Base-by-base conservation (phyloP, 2,888 invertebrate species). In the Gnatocerus cornutus region DNA sequence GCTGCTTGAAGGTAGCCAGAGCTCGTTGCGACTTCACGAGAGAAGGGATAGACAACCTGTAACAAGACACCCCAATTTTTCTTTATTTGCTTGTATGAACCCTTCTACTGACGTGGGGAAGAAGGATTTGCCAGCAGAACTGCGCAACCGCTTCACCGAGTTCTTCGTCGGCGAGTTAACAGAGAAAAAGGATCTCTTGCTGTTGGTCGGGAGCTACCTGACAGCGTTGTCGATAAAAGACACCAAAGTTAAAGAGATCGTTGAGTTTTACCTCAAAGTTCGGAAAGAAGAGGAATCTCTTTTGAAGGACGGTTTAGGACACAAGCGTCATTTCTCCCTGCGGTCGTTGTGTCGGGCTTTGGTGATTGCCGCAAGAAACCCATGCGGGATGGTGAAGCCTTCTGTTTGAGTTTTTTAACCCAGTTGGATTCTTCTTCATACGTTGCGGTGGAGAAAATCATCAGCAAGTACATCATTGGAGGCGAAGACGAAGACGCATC, bases 31-130 rank as follows among this genome's bases (percentile, higher is more conserved):
- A 59, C 86, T 98, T 48, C 84, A 97, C 64, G 98, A 98, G 84
- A 90, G 95, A 76, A 97, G 97, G 9, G 97, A 98, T 81, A 91
- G 92, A 76, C 89, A 91, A 69, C 93, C 94, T 0, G 90, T 98
- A 0, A 88, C 89, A 77, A 87, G 96, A 45, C 95, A 98, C 85
- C 88, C 91, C 0, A 89, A 95, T 78, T 99, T 99, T 81, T 93
- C 96, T 0, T 88, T 99, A 46, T 98, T 99, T 84, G 98, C 99
- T 1, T 99, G 99, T 79, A 99, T 99, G 99, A 99, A 99, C 86
- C 99, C 99, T 3, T 98, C 98, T 0, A 99, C 98, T 0, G 99
- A 99, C 86, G 93, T 99, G 0, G 99, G 99, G 0, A 99, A 99
- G 84, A 95, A 95, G 82, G 96, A 99, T 82, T 87, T 99, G 48